Evolutionary conservation across 2,113 vertebrate species (phyloP).

Genomic region (Tragelaphus strepsiceros): DNA sequence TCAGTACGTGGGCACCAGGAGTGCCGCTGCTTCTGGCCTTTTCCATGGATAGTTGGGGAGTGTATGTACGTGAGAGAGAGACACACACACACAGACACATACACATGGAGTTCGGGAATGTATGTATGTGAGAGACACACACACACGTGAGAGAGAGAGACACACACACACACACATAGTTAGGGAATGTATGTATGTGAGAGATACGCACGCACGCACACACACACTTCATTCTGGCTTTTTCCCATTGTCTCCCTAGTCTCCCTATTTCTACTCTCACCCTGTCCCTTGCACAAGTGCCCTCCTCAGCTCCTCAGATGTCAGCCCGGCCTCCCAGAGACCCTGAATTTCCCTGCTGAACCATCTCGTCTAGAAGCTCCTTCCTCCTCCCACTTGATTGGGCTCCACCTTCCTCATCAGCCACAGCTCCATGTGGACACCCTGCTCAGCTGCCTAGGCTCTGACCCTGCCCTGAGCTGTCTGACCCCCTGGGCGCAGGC

Average conservation of each 20-base stretch:
- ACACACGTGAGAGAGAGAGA: not conserved
- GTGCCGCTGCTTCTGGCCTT: not conserved
- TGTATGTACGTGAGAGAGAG: fast-evolving
- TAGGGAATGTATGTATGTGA: not conserved
- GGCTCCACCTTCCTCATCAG: not conserved
- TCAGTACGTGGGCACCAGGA: not conserved
- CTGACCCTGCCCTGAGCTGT: not conserved
- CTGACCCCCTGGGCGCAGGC: too few species aligned
- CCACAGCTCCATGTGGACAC: fast-evolving
- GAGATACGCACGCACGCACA: not conserved
- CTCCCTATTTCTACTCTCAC: too few species aligned
- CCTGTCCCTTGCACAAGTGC: not conserved
- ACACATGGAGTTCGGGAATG: not conserved
- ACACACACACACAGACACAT: fast-evolving
- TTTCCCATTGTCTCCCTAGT: not conserved
- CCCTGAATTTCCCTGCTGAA: not conserved
- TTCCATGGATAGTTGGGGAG: not conserved
- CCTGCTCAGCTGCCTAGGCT: not conserved
- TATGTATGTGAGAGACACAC: not conserved
- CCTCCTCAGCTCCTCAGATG: not conserved
- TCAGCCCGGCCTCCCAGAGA: not conserved
- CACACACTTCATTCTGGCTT: not conserved
- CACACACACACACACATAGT: not conserved
- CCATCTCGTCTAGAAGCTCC: not conserved
- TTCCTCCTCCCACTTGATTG: not conserved